phyloP scores from a whole-genome alignment of 2,797 vertebrate genomes.

The Morus bassanus region DNA sequence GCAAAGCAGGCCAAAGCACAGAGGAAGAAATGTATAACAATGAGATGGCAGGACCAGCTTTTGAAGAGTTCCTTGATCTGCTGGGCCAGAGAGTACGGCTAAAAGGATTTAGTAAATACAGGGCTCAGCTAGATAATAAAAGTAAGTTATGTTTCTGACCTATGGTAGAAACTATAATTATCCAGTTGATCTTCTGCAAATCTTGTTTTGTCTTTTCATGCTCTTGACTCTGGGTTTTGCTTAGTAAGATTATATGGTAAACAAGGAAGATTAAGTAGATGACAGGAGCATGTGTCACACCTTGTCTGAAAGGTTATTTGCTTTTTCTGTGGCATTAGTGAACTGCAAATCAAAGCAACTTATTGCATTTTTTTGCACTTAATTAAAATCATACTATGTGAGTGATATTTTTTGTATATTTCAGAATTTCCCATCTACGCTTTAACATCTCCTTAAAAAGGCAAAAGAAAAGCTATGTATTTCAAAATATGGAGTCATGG shows the following conservation, averaged over 20 bases:
- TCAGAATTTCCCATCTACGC: neutral
- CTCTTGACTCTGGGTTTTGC: neutral
- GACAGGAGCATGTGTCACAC: neutral
- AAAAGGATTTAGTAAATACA: slow-evolving; percentile 94
- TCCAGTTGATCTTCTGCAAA: neutral
- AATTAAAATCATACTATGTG: neutral
- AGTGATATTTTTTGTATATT: neutral
- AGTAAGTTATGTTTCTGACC: slow-evolving; percentile 79
- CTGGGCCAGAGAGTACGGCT: slow-evolving; percentile 94
- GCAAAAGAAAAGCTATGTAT: neutral
- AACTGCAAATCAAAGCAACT: neutral
- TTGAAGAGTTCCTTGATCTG: slow-evolving; percentile 96
- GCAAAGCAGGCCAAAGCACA: slow-evolving; percentile 94
- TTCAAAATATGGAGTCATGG: neutral
- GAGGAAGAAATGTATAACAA: slow-evolving; percentile 99
- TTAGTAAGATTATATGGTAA: neutral
- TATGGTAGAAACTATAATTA: neutral
- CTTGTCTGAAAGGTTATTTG: neutral
- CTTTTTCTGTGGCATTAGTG: neutral
- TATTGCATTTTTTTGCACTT: neutral
- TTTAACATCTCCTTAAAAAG: neutral
- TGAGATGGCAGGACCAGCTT: slow-evolving; percentile 89
- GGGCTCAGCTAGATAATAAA: slow-evolving; percentile 97
- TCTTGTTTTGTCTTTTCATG: neutral
- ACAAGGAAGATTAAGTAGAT: neutral